Evolutionary conservation across 35 echinoderm and acorn worm species (phyloP).

Genomic region (Stichopus chloronotus): DNA sequence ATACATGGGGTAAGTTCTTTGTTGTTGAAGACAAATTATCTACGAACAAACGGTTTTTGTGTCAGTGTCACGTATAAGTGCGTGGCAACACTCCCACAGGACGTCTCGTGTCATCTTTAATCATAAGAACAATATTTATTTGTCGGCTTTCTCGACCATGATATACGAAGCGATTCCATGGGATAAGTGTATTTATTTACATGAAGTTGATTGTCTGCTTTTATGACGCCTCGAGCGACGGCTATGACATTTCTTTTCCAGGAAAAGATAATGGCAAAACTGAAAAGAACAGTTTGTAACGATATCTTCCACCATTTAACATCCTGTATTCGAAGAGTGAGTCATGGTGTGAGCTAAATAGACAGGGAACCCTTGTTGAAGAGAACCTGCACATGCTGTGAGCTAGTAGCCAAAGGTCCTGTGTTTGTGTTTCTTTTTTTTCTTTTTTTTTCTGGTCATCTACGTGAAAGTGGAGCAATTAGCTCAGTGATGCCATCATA

Average conservation of each 20-base stretch:
- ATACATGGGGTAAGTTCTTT: background rate
- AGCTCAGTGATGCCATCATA: too few relatives aligned
- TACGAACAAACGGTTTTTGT: background rate
- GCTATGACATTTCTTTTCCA: constrained; percentile 8
- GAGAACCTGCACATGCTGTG: background rate
- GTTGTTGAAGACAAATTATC: background rate
- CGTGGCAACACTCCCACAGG: constrained; percentile 16
- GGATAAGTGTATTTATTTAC: constrained; percentile 13
- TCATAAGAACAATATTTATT: constrained; percentile 38
- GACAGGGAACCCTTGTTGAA: constrained; percentile 2
- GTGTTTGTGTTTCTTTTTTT: too few relatives aligned
- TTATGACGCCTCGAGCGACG: background rate
- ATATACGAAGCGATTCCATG: constrained; percentile 1
- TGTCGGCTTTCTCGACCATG: constrained; percentile 17
- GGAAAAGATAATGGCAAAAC: constrained; percentile 16
- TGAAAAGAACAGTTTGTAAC: constrained; percentile 24
- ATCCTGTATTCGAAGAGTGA: background rate
- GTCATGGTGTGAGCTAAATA: constrained; percentile 1
- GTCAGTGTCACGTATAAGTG: constrained; percentile 1
- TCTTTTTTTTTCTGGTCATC: too few relatives aligned
- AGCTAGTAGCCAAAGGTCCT: background rate
- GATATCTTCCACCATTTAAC: background rate
- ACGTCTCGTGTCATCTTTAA: background rate
- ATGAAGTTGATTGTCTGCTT: background rate
- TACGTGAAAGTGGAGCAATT: too few relatives aligned